Evolutionary conservation across 2,888 invertebrate species (phyloP).

Genomic region (Carterocephalus palaemon): DNA sequence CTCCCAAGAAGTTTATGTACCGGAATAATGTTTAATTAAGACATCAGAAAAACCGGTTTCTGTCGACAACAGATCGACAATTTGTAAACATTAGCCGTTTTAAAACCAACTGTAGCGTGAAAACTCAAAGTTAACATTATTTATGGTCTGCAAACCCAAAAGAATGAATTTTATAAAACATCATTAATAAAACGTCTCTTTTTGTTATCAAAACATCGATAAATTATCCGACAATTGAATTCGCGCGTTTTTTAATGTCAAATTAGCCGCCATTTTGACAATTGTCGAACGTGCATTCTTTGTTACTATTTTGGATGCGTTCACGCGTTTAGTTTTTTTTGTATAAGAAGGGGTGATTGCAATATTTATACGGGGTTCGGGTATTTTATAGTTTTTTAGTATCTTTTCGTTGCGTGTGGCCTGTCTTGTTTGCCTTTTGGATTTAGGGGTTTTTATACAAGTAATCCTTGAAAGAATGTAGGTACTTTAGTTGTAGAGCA

Average conservation of each 20-base stretch:
- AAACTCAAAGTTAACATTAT: slow-evolving; percentile 53
- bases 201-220: slow-evolving; percentile 67
- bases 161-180: slow-evolving; percentile 53
- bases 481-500: no score
- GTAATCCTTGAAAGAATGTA: slow-evolving; percentile 48
- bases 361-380: slow-evolving; percentile 41
- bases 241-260: slow-evolving; percentile 74
- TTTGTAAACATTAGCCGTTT: slow-evolving; percentile 60
- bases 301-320: slow-evolving; percentile 59
- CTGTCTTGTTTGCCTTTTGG: slow-evolving; percentile 44
- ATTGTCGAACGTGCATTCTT: slow-evolving; percentile 54
- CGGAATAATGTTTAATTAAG: slow-evolving; percentile 47
- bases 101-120: slow-evolving; percentile 60
- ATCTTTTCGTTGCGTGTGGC: slow-evolving; percentile 50
- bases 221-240: slow-evolving; percentile 73
- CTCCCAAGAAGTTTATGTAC: slow-evolving; percentile 45
- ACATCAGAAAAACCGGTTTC: slow-evolving; percentile 44
- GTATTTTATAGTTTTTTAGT: slow-evolving; percentile 38
- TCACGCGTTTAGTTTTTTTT: slow-evolving; percentile 60
- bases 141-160: slow-evolving; percentile 54
- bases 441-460: slow-evolving; percentile 36
- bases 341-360: slow-evolving; percentile 56
- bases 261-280: slow-evolving; percentile 69
- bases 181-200: slow-evolving; percentile 63
- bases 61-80: slow-evolving; percentile 37